Conservation (phyloP, 2,113 vertebrate species). For the Paralichthys olivaceus region DNA sequence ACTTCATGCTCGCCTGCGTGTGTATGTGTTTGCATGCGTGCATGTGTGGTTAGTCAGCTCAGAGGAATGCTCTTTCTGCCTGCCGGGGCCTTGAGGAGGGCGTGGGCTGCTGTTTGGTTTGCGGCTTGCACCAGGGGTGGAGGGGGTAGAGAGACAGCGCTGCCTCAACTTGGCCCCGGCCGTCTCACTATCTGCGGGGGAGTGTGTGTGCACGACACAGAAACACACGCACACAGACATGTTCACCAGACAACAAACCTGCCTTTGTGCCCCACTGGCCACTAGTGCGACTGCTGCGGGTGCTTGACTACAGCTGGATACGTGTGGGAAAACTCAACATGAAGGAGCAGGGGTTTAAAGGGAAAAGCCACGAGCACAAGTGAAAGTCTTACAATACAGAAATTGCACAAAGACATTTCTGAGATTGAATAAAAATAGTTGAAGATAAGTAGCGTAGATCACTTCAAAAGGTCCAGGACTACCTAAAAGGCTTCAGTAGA, state of each 20-base stretch:
- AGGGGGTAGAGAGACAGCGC: conserved; percentile 78
- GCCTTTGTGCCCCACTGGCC: conserved; percentile 78
- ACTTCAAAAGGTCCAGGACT: too few species aligned
- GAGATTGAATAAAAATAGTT: not conserved
- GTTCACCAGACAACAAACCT: conserved; percentile 80
- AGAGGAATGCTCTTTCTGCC: conserved; percentile 83
- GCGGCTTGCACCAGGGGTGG: conserved; percentile 83
- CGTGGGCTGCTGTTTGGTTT: conserved; percentile 87
- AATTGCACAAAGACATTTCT: not conserved
- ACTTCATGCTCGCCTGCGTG: not conserved
- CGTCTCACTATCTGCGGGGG: conserved; percentile 82
- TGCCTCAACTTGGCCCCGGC: conserved; percentile 73
- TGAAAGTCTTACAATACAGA: conserved; percentile 6
- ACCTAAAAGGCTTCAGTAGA: not conserved
- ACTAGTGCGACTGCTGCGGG: conserved; percentile 5
- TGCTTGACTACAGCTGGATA: conserved; percentile 49
- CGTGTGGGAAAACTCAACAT: conserved; percentile 26
- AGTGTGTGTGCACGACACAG: conserved; percentile 66
- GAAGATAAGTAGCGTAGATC: not conserved
- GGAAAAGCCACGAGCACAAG: not conserved
- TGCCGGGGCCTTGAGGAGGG: conserved; percentile 78
- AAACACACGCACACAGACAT: conserved; percentile 39
- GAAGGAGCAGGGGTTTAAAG: conserved; percentile 31
- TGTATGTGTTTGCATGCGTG: conserved; percentile 45
- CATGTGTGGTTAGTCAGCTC: conserved; percentile 80